A percentile compares a stretch with the other conserved stretches of the same genome.
phyloP scores from a whole-genome alignment of 2,888 invertebrate genomes.

The Mimachlamys varia region DNA sequence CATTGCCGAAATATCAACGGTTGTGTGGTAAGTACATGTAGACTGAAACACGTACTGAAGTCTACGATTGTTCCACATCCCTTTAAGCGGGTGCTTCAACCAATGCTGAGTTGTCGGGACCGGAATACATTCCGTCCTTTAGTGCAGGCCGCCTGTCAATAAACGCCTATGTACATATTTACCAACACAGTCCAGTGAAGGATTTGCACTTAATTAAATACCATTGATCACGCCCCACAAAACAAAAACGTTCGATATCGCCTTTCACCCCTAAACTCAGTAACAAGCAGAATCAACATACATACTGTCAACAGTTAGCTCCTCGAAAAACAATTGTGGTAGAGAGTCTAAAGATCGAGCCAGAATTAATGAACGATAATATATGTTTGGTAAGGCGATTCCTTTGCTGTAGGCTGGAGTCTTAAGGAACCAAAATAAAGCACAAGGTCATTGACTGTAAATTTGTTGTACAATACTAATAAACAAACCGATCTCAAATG shows the following conservation, averaged over 20 bases:
- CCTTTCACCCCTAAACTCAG: conserved; percentile 1
- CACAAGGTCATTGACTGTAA: not conserved
- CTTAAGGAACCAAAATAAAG: not conserved
- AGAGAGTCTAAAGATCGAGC: not conserved
- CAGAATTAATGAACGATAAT: not conserved
- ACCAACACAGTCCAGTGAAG: not conserved
- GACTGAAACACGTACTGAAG: not conserved
- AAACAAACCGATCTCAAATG: not conserved
- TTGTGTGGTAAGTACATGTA: not conserved
- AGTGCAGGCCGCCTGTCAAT: not conserved
- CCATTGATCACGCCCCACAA: conserved; percentile 7
- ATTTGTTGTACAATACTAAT: not conserved
- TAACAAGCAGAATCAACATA: not conserved
- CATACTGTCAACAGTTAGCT: not conserved
- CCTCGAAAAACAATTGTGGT: not conserved
- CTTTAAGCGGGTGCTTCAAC: not conserved
- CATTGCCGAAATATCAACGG: not conserved
- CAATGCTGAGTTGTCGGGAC: not conserved
- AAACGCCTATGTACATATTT: conserved; percentile 32
- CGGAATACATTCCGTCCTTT: not conserved
- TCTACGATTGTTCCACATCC: not conserved
- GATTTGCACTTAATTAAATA: conserved; percentile 32
- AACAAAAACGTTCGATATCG: conserved; percentile 28
- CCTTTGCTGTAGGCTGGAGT: not conserved
- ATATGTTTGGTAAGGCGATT: not conserved